A percentile compares a stretch with the other conserved stretches of the same genome.
Conservation (phyloP, 2,113 vertebrate species). For the Dipodomys stephensi region DNA sequence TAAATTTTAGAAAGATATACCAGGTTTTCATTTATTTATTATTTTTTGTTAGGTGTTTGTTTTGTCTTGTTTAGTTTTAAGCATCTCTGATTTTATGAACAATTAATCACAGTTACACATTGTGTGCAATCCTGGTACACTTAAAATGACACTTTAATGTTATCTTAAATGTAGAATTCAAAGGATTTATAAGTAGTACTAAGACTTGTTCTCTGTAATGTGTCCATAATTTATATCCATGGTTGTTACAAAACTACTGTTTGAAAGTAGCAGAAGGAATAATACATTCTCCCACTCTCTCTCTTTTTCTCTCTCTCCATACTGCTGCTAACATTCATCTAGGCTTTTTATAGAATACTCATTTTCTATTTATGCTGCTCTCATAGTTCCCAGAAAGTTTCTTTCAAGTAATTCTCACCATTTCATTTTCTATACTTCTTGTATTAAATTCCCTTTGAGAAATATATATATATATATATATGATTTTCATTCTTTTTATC, state of each 20-base stretch:
- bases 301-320: too few relatives aligned
- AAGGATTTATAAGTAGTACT: constrained; percentile 31
- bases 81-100: not conserved
- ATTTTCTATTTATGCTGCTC: not conserved
- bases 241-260: too few relatives aligned
- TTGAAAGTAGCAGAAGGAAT: too few relatives aligned
- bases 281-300: too few relatives aligned
- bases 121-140: not conserved
- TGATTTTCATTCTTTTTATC: not conserved
- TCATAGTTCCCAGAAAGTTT: not conserved
- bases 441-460: not conserved
- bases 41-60: not conserved
- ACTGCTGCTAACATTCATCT: not conserved
- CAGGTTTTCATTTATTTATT: too few relatives aligned
- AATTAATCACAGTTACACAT: not conserved
- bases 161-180: not conserved
- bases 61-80: not conserved
- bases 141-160: constrained; percentile 19
- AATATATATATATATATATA: not conserved
- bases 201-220: not conserved
- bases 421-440: not conserved
- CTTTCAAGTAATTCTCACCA: not conserved
- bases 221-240: not conserved
- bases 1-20: not conserved
- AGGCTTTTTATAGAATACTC: not conserved